Evolutionary conservation across 1,140 invertebrate species (phyloP), one percentile per base, ranked within the genome.

Genomic region (Holcopasites calliopsidis): DNA sequence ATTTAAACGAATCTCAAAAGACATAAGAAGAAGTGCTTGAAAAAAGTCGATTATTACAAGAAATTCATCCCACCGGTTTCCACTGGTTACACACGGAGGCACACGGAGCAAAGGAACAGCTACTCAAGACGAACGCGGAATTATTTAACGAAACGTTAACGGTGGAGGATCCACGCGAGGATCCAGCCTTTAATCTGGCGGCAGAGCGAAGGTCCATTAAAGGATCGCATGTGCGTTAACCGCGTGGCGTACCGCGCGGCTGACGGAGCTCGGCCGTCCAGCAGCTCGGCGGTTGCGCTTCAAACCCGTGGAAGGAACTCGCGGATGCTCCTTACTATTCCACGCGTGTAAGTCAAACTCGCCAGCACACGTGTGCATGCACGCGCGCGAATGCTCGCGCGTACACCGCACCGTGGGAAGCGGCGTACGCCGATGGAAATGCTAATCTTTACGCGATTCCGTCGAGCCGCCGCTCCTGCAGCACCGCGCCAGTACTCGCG

Each of bases 391-490:
- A 47, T 47, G 38, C 60, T 8, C 26, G 58, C 8, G 40, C 60
- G 60, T 21, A 33, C 58, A 44, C 64, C 55, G 52, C 61, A 77
- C 73, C 76, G 79, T 85, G 82, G 83, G 82, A 84, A 84, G 82
- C 69, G 33, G 49, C 66, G 60, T 73, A 62, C 65, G 70, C 49
- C 64, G 52, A 26, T 72, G 62, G 72, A 82, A 87, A 87, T 86
- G 85, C 78, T 86, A 81, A 86, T 86, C 82, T 85, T 86, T 85
- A 47, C 44, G 84, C 82, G 77, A 83, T 84, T 83, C 77, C 50
- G 49, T 47, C 42, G 50, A 26, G 50, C 52, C 64, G 50, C 23
- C 47, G 72, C 52, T 47, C 64, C 42, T 44, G 31, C 42, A 16
- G 58, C 58, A 10, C 23, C 58, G 2, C 60, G 40, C 16, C 8